A percentile compares a stretch with the other conserved stretches of the same genome.
These are phyloP conservation scores for Solen grandis DNA, from an alignment of 1,140 invertebrate species.

Conservation along the genomic window DNA sequence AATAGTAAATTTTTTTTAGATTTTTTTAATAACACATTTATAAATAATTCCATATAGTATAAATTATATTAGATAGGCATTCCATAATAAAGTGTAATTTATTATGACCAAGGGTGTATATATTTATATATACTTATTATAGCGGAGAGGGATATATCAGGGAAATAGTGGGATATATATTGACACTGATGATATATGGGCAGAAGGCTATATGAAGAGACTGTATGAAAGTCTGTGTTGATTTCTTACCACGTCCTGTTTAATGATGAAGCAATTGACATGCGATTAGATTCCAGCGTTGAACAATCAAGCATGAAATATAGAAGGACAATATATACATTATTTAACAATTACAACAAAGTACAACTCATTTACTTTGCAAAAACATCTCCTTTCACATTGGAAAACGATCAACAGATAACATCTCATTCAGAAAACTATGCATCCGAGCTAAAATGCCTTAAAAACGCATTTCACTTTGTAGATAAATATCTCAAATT, in stretches of 20 bases:
- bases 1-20: too few species aligned
- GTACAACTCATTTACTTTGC: too few species aligned
- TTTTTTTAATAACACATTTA: neutral
- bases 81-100: conserved; percentile 15
- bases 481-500: too few species aligned
- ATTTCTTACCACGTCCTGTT: conserved; percentile 49
- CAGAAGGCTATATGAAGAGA: neutral
- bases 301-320: conserved; percentile 56
- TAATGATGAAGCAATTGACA: conserved; percentile 31
- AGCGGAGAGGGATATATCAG: neutral
- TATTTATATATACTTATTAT: too few species aligned
- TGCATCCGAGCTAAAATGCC: too few species aligned
- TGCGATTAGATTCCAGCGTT: conserved; percentile 49
- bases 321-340: conserved; percentile 49
- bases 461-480: too few species aligned
- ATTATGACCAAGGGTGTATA: too few species aligned
- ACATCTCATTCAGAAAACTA: too few species aligned
- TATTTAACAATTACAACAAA: too few species aligned
- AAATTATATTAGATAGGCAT: neutral
- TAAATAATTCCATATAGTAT: conserved; percentile 12
- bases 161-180: neutral
- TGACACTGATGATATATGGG: neutral
- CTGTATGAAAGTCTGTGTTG: neutral
- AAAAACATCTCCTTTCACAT: too few species aligned
- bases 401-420: too few species aligned